Conservation (phyloP, 2,797 vertebrate genomes). For the Borostomias antarcticus region DNA sequence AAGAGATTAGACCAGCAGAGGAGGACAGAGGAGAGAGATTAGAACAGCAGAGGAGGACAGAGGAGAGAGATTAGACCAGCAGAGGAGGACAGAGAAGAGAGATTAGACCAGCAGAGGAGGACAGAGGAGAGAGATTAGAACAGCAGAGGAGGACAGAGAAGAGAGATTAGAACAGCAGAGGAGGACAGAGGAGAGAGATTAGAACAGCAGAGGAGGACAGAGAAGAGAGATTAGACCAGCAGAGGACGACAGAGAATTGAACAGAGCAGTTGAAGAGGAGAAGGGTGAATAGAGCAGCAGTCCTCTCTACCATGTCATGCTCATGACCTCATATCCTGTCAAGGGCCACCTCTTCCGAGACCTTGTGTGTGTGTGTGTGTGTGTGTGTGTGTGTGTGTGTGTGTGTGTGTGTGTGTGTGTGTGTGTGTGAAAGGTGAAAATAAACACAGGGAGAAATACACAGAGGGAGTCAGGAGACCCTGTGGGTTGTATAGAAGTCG, state of each 20-base stretch:
- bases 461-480: not conserved
- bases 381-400: not conserved
- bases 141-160: constrained; percentile 25
- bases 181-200: not conserved
- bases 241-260: constrained; percentile 38
- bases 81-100: too few species aligned
- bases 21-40: constrained; percentile 29
- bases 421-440: constrained; percentile 17
- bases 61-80: too few species aligned
- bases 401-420: not conserved
- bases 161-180: too few species aligned
- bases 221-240: not conserved
- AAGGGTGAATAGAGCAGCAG: constrained; percentile 12
- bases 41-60: too few species aligned
- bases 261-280: constrained; percentile 13
- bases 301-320: constrained; percentile 20
- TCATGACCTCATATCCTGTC: constrained; percentile 25
- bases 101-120: too few species aligned
- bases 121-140: constrained; percentile 33
- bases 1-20: too few species aligned
- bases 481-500: constrained; percentile 1
- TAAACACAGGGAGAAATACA: not conserved
- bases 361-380: not conserved
- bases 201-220: constrained; percentile 33
- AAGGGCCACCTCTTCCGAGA: constrained; percentile 23